Evolutionary conservation across 2,113 vertebrate genomes (phyloP).

Genomic region (Trematomus loennbergii): DNA sequence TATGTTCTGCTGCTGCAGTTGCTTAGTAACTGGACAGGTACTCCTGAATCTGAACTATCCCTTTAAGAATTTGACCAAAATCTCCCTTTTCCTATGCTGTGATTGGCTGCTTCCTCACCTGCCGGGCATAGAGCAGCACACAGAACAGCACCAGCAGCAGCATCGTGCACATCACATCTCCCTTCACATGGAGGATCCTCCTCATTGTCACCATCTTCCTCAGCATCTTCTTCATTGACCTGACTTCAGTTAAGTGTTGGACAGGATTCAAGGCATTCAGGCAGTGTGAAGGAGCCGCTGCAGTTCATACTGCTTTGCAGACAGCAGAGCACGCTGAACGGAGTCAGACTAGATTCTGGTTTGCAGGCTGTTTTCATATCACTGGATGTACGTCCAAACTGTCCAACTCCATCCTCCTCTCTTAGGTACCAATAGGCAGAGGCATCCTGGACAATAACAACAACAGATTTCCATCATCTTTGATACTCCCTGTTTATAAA

Average conservation of each 20-base stretch:
- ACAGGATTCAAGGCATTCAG: neutral
- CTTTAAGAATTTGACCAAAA: neutral
- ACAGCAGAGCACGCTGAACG: too few species aligned
- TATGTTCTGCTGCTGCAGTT: too few species aligned
- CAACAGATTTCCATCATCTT: neutral
- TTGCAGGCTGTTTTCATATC: neutral
- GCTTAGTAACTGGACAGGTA: too few species aligned
- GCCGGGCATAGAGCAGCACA: slow-evolving; percentile 88
- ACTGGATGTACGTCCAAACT: neutral
- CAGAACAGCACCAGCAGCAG: slow-evolving; percentile 86
- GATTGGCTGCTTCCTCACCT: slow-evolving; percentile 57
- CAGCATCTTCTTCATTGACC: slow-evolving; percentile 14
- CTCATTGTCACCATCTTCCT: slow-evolving; percentile 81
- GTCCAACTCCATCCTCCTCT: slow-evolving; percentile 19
- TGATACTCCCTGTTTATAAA: neutral
- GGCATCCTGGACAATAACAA: slow-evolving; percentile 22
- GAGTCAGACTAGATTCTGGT: neutral
- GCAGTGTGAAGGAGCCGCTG: neutral
- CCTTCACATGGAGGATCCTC: slow-evolving; percentile 86
- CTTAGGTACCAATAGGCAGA: neutral
- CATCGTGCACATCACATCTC: slow-evolving; percentile 89
- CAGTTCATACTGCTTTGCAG: neutral
- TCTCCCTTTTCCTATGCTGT: neutral
- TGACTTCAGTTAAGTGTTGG: neutral
- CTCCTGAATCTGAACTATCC: too few species aligned